A percentile compares a stretch with the other conserved stretches of the same genome.
phyloP scores from a whole-genome alignment of 2,888 invertebrate species.

The Phorcus lineatus region DNA sequence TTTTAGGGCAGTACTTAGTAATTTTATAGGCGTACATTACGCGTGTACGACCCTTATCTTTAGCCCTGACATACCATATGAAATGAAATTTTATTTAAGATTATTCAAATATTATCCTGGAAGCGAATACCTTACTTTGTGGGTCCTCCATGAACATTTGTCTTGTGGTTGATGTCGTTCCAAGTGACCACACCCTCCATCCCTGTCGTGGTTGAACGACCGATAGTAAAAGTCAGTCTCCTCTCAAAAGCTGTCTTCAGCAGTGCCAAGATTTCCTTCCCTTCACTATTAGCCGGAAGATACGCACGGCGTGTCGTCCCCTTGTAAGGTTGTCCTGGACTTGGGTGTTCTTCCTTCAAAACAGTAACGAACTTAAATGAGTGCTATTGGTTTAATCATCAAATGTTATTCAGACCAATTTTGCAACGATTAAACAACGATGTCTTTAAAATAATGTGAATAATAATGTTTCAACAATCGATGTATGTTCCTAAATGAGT shows the following conservation, averaged over 20 bases:
- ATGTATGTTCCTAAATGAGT: no score
- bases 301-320: conserved; percentile 62
- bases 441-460: no score
- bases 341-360: conserved; percentile 55
- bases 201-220: conserved; percentile 67
- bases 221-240: conserved; percentile 61
- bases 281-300: conserved; percentile 64
- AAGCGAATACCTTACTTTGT: conserved; percentile 42
- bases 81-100: no score
- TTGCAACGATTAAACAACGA: no score
- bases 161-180: conserved; percentile 67
- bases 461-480: no score
- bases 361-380: neutral
- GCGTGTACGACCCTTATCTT: no score
- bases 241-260: conserved; percentile 60
- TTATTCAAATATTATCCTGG: no score
- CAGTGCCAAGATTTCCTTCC: conserved; percentile 51
- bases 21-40: no score
- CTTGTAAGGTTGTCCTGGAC: conserved; percentile 57
- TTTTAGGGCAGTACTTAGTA: no score
- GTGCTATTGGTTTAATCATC: no score
- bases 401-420: no score
- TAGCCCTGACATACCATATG: no score
- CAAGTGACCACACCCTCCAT: conserved; percentile 58
- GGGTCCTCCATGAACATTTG: conserved; percentile 44